Evolutionary conservation across 2,888 invertebrate genomes (phyloP), one percentile per base, ranked within the genome.

Genomic region (Agrochola litura): DNA sequence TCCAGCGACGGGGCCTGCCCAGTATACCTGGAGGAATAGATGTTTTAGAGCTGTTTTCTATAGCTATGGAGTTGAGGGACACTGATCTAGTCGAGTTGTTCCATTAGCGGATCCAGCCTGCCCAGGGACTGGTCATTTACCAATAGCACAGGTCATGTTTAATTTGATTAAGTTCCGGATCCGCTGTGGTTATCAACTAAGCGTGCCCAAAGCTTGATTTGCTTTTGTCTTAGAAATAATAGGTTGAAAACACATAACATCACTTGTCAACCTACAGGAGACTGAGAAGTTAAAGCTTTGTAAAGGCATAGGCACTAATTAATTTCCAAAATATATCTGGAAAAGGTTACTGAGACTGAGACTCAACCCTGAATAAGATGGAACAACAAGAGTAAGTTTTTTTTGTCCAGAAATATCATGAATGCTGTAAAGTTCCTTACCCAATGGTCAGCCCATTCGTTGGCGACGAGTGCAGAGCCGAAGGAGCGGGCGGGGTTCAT

Each of bases 401-500:
- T 30, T 41, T 25, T 16, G 3, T 16, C 25, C 8, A 9, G 6
- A 30, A 66, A 54, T n/a, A 71, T 69, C 9, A 61, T 22, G 12
- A 37, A 12, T 60, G 4, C 16, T 10, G 14, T 37, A 67, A 69
- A 25, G 6, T 67, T 73, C 4, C 97, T 97, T 96, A 99, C 98
- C 99, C 99, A 99, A 90, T 99, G 99, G 88, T 98, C 94, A 6
- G 95, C 94, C 98, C 98, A 99, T 52, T 95, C 94, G 81, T 97
- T 97, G 85, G 97, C 97, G 77, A 99, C 97, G 43, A 99, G 97
- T 4, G 99, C 98, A 0, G 99, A 98, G 78, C 99, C 99, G 91
- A 99, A 97, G 79, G 98, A 98, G 82, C 99, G 97, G 0, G 99
- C 99, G 0, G 99, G 99, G 96, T 99, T 99, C 99, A 99, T 99